Base-by-base conservation (phyloP, 2,797 vertebrate genomes). In the Gambelia wislizenii region DNA sequence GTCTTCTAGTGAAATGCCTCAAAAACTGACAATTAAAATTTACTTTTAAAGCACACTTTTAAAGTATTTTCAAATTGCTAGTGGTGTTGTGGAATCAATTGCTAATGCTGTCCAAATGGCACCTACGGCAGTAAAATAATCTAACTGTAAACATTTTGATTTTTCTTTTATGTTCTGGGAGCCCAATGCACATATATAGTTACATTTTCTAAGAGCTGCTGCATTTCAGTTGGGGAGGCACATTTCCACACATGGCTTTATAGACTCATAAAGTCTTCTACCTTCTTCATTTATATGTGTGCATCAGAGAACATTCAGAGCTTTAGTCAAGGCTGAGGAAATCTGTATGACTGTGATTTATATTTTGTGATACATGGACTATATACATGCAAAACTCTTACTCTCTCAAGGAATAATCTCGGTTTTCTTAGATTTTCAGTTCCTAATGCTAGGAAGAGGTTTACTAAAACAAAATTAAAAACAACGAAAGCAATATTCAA, bases 391-490 rank as follows among this genome's bases (percentile, higher is more conserved):
- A 3, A 56, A 25, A 74, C 27, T 44, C 39, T n/a, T 36, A 16
- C 12, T 44, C 39, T 52, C 16, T 13, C n/a, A 39, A 12, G 42
- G 30, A 82, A 18, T 20, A 0, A 1, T 59, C 59, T 30, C 16
- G 16, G n/a, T 12, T 44, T 30, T 78, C 42, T 44, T 72, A 70
- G 52, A 42, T 56, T 42, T 47, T 39, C 36, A 6, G 61, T 22
- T 49, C 33, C 76, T 87, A 27, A 30, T 27, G 54, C 80, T 69
- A 69, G 52, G 42, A 82, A 4, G 14, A 20, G 12, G 47, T 74
- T 74, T 87, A 47, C 54, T 87, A 9, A 74, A 72, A 87, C 49
- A 87, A 81, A 87, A 27, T 16, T 8, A 33, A 70, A 13, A 49
- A 52, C 33, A 54, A 70, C 64, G 25, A 25, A 18, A 56, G 56